Conservation (phyloP, 30 jellyfish, hydroid and myxozoan species). For the Turritopsis dohrnii region DNA sequence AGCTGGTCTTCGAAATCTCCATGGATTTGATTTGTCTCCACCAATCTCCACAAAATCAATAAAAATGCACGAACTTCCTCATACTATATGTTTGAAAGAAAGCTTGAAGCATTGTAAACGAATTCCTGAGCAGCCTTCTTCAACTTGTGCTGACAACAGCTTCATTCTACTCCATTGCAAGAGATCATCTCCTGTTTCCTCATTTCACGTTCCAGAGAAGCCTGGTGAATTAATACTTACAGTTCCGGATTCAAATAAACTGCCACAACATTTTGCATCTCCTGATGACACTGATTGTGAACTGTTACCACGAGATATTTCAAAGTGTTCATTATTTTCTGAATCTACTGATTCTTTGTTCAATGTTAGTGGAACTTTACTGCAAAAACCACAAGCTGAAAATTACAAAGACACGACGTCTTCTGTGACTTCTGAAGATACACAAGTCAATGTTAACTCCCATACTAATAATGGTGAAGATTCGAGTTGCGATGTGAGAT, state of each 20-base stretch:
- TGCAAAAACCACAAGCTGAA: background rate
- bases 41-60: background rate
- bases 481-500: background rate
- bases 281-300: background rate
- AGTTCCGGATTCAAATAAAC: background rate
- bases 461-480: background rate
- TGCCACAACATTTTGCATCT: background rate
- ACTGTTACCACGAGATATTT: background rate
- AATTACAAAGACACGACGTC: background rate
- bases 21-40: background rate
- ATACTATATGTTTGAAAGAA: background rate
- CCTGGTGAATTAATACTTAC: background rate
- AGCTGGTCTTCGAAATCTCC: background rate
- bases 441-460: background rate
- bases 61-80: background rate
- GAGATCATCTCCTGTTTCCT: background rate
- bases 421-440: background rate
- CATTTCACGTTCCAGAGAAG: background rate
- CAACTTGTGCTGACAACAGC: too few relatives aligned
- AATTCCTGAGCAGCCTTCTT: background rate
- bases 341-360: background rate
- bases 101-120: background rate
- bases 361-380: slow-evolving; percentile 5
- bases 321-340: background rate
- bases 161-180: too few relatives aligned